Evolutionary conservation across 2,888 invertebrate species (phyloP).

Genomic region (Formica aserva): DNA sequence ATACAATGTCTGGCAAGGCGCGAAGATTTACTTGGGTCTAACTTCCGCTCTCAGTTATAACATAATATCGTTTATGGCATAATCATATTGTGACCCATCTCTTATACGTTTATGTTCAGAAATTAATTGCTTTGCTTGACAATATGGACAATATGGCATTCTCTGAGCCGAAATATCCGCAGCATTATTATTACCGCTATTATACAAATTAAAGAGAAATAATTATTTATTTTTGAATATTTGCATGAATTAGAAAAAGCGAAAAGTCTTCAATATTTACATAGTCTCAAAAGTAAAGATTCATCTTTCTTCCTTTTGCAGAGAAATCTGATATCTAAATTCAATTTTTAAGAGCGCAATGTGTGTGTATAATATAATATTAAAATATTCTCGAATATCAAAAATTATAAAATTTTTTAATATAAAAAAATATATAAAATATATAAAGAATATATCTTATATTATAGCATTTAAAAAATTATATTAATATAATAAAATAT

Average conservation of each 20-base stretch:
- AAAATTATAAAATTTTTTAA: background rate
- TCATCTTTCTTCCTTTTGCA: too few relatives aligned
- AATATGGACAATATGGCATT: slow-evolving; percentile 18
- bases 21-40: slow-evolving; percentile 41
- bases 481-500: too few relatives aligned
- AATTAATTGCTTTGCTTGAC: slow-evolving; percentile 32
- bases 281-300: background rate
- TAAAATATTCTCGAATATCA: background rate
- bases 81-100: slow-evolving; percentile 31
- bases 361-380: background rate
- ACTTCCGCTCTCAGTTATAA: slow-evolving; percentile 28
- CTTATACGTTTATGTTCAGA: slow-evolving; percentile 24
- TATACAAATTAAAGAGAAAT: background rate
- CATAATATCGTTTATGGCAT: slow-evolving; percentile 29
- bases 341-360: background rate
- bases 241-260: background rate
- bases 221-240: background rate
- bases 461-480: background rate
- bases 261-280: background rate
- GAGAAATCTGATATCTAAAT: background rate
- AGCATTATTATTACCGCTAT: background rate
- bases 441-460: background rate
- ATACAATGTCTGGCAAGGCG: slow-evolving; percentile 33
- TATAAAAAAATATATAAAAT: background rate
- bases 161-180: slow-evolving; percentile 12